phyloP scores from a whole-genome alignment of 2,888 invertebrate species.

The Polydrusus cervinus region DNA sequence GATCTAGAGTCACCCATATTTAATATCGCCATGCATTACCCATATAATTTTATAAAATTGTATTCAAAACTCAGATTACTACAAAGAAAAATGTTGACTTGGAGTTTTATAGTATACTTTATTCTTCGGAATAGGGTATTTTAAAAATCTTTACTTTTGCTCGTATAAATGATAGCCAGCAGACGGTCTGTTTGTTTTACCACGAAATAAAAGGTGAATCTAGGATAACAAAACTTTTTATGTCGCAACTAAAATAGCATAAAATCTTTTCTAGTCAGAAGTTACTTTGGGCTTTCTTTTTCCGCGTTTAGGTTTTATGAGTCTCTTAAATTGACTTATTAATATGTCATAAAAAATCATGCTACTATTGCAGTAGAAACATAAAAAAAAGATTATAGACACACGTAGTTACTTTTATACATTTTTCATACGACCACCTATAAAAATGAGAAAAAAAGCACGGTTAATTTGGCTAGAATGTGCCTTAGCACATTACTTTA shows the following conservation, averaged over 20 bases:
- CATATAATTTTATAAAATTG: neutral
- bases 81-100: neutral
- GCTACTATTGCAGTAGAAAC: slow-evolving; percentile 1
- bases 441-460: no score
- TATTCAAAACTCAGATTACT: neutral
- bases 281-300: neutral
- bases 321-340: neutral
- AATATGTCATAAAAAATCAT: neutral
- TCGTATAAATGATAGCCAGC: neutral
- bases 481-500: no score
- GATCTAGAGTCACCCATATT: no score
- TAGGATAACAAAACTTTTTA: slow-evolving; percentile 8
- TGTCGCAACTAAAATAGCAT: slow-evolving; percentile 6
- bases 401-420: neutral
- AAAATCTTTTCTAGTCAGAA: slow-evolving; percentile 9
- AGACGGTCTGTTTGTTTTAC: neutral
- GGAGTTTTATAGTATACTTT: neutral
- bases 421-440: no score
- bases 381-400: slow-evolving; percentile 2
- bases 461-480: no score
- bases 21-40: no score
- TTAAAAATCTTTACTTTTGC: slow-evolving; percentile 6
- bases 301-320: neutral
- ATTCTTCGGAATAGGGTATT: neutral
- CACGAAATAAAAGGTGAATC: neutral